These are phyloP conservation scores for Heterodera carotae DNA, from an alignment of 1,140 invertebrate genomes.

Conservation along the genomic window DNA sequence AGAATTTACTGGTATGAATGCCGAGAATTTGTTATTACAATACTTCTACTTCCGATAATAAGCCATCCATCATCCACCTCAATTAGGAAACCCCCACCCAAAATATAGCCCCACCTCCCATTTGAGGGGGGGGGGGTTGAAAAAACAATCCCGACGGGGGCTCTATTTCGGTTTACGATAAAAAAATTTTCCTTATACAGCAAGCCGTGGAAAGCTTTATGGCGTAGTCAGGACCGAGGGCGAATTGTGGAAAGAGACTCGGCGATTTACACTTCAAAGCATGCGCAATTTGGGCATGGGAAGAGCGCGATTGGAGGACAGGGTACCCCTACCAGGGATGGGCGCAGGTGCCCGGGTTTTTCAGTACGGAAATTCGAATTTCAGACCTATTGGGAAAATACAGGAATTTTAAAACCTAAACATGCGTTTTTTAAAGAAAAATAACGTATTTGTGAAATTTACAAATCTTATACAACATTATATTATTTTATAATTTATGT, in stretches of 20 bases:
- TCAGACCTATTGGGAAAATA: neutral
- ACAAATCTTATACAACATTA: too few species aligned
- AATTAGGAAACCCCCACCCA: too few species aligned
- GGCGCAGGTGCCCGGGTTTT: neutral
- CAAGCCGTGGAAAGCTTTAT: conserved; percentile 4
- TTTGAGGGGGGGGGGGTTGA: too few species aligned
- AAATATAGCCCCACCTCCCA: too few species aligned
- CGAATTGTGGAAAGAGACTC: conserved; percentile 7
- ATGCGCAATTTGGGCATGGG: conserved; percentile 46
- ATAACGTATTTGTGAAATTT: too few species aligned
- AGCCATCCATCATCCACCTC: too few species aligned
- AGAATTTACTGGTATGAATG: neutral
- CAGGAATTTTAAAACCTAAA: too few species aligned
- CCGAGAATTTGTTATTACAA: neutral
- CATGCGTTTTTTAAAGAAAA: too few species aligned
- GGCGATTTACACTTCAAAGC: conserved; percentile 46
- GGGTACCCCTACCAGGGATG: neutral
- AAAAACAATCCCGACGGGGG: too few species aligned
- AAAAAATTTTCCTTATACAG: neutral
- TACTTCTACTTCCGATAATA: too few species aligned
- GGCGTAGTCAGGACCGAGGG: conserved; percentile 24
- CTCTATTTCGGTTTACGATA: neutral
- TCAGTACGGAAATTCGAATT: too few species aligned
- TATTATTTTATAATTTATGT: too few species aligned
- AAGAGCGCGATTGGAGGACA: conserved; percentile 37